Evolutionary conservation across 2,113 vertebrate species (phyloP).

Genomic region (Lipophrys pholis): DNA sequence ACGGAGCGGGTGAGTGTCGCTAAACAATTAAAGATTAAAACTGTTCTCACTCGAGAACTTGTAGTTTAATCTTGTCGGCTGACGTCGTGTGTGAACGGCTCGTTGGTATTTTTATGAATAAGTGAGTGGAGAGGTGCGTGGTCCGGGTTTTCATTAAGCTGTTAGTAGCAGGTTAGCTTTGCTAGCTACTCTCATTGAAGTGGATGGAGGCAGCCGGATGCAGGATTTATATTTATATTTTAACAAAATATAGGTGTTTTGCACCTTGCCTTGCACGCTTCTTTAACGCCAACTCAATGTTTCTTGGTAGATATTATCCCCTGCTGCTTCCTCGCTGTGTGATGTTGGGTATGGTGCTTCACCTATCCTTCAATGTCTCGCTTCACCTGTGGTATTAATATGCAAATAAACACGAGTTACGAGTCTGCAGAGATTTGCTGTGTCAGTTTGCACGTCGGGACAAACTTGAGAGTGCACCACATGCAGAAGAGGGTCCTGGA

Average conservation of each 20-base stretch:
- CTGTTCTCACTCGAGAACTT: neutral
- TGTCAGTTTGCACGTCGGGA: neutral
- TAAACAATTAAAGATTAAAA: slow-evolving; percentile 51
- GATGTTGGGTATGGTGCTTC: neutral
- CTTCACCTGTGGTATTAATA: too few species aligned
- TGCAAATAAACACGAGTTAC: too few species aligned
- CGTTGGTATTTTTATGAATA: neutral
- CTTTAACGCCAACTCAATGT: neutral
- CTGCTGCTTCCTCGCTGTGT: neutral
- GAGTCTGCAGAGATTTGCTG: neutral
- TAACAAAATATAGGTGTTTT: neutral
- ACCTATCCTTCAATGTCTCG: neutral
- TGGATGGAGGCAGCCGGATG: slow-evolving; percentile 30
- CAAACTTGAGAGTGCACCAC: neutral
- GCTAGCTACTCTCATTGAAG: slow-evolving; percentile 38
- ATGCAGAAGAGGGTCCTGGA: neutral
- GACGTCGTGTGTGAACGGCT: neutral
- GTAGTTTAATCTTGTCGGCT: accelerated
- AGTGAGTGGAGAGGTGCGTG: accelerated
- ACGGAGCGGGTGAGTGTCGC: slow-evolving; percentile 74
- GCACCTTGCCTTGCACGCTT: neutral
- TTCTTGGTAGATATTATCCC: neutral
- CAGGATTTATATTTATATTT: slow-evolving; percentile 15
- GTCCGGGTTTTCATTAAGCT: slow-evolving; percentile 7
- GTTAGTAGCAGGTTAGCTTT: slow-evolving; percentile 63